Evolutionary conservation across 2,113 vertebrate genomes (phyloP), one percentile per base, ranked within the genome.

Genomic region (Pachyramphus minor): DNA sequence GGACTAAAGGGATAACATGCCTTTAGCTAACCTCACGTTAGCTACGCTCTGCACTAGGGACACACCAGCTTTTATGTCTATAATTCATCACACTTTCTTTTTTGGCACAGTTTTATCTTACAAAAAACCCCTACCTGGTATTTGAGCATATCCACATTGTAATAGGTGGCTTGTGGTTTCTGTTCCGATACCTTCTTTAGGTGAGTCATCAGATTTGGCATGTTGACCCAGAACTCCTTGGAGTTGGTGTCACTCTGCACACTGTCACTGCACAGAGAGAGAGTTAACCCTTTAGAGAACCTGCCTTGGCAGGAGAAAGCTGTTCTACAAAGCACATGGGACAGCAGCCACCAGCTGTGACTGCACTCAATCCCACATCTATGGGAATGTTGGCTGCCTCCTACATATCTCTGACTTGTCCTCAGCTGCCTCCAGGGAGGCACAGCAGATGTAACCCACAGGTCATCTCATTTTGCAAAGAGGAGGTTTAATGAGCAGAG

Each of bases 61-160:
- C 77, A 75, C n/a, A 18, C 5, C 72, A 5, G 4, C 31, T 90
- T 55, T 58, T n/a, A 64, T 4, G 1, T 39, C 55, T 82, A 21
- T 3, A 53, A 63, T 18, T 25, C 82, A 52, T 12, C 52, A 30
- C 28, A 1, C 3, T 9, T 23, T 22, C n/a, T 50, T 80, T 81
- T 71, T 67, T 27, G 11, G 49, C 58, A 73, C 0, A 0, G n/a
- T 14, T 52, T 78, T 44, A 27, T 16, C 60, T 39, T 12, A 47
- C 42, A 42, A 62, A 78, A 73, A 33, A 12, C 0, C 73, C 96
- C 96, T 97, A 99, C 99, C 99, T 99, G 99, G 96, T 99, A 99
- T 92, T 99, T 99, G 96, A 99, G 98, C 99, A 99, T 99, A 91
- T 99, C 99, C 97, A 99, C 99, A 31, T 99, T 99, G 96, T 99